Percentiles rank a stretch among this genome's conserved stretches.
These are phyloP conservation scores for Aphrocallistes beatrix DNA, from an alignment of 37 sponge, comb jelly and placozoan genomes.

Conservation along the genomic window DNA sequence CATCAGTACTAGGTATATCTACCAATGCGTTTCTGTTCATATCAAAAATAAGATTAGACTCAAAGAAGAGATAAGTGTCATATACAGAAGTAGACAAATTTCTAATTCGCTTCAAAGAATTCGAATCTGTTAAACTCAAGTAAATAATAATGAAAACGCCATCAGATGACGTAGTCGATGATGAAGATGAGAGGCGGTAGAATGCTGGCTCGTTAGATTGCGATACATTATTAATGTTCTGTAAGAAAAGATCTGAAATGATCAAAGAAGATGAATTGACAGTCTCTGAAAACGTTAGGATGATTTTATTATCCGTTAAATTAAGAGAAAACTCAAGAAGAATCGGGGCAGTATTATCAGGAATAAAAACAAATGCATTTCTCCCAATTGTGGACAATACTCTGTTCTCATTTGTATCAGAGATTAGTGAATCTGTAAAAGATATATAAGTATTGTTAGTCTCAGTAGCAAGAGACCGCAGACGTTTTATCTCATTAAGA, in stretches of 20 bases:
- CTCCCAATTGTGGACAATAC: constrained; percentile 26
- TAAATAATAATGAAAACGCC: constrained; percentile 28
- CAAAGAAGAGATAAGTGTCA: constrained; percentile 44
- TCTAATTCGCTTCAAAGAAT: constrained; percentile 65
- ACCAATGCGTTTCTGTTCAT: constrained; percentile 65
- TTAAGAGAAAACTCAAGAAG: constrained; percentile 64
- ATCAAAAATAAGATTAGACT: constrained; percentile 39
- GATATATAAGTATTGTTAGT: constrained; percentile 41
- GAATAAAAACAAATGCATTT: constrained; percentile 35
- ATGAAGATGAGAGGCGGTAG: background rate
- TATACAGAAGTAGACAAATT: constrained; percentile 34
- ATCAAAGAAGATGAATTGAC: constrained; percentile 42
- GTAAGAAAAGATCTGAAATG: constrained; percentile 21
- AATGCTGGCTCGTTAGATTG: background rate
- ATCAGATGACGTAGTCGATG: background rate
- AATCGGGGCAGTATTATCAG: constrained; percentile 45
- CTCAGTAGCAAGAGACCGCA: constrained; percentile 33
- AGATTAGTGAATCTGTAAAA: constrained; percentile 29
- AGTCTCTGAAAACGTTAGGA: constrained; percentile 77
- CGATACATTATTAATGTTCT: background rate
- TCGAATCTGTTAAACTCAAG: constrained; percentile 54
- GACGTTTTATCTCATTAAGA: constrained; percentile 47
- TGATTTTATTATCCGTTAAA: constrained; percentile 42
- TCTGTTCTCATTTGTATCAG: constrained; percentile 55
- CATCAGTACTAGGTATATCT: constrained; percentile 9